Percentiles rank a stretch among this genome's conserved stretches.
These are phyloP conservation scores for Drosophila kikkawai DNA, from an alignment of 1,140 invertebrate genomes.

Conservation along the genomic window DNA sequence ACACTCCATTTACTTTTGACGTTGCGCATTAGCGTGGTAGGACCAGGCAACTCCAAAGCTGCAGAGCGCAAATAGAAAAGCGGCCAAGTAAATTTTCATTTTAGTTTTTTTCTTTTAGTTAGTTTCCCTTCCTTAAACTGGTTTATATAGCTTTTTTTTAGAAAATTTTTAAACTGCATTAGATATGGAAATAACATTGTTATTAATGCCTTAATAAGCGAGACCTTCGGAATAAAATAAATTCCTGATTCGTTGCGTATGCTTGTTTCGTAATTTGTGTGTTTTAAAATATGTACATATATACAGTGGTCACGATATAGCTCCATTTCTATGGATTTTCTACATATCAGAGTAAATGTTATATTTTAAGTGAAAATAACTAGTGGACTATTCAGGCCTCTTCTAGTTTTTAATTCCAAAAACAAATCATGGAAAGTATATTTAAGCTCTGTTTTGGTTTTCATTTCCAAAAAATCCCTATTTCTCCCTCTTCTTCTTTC, in stretches of 20 bases:
- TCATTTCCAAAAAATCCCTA: too few relatives aligned
- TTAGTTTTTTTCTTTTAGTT: background rate
- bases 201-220: background rate
- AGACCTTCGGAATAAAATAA: background rate
- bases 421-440: too few relatives aligned
- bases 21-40: background rate
- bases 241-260: background rate
- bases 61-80: constrained; percentile 1
- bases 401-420: too few relatives aligned
- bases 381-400: too few relatives aligned
- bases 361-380: too few relatives aligned
- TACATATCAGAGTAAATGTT: too few relatives aligned
- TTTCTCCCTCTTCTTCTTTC: too few relatives aligned
- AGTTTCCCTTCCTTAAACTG: background rate
- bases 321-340: too few relatives aligned
- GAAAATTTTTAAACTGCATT: background rate
- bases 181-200: background rate
- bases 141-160: background rate
- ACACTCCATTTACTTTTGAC: background rate
- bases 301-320: too few relatives aligned
- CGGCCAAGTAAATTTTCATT: constrained; percentile 3
- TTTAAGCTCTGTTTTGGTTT: too few relatives aligned
- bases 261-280: background rate
- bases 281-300: background rate
- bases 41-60: constrained; percentile 12